Evolutionary conservation across 2,888 invertebrate species (phyloP).

Genomic region (Chalcis sispes): DNA sequence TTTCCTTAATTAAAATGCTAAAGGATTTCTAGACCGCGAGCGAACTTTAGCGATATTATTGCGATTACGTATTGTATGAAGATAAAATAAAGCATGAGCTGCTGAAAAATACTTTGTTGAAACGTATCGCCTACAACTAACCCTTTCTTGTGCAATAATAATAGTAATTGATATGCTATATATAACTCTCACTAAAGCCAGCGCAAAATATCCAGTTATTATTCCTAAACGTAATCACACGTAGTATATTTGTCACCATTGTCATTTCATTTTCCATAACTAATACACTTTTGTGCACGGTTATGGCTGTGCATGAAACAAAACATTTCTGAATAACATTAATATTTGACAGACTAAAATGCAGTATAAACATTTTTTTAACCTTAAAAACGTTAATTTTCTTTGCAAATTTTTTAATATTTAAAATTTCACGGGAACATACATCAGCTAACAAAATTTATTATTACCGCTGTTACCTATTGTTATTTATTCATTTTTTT

Average conservation of each 20-base stretch:
- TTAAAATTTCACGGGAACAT: slow-evolving; percentile 3
- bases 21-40: slow-evolving; percentile 41
- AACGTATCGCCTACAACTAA: slow-evolving; percentile 67
- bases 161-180: slow-evolving; percentile 37
- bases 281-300: slow-evolving; percentile 49
- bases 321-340: slow-evolving; percentile 12
- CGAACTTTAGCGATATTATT: slow-evolving; percentile 44
- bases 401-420: background rate
- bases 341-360: slow-evolving; percentile 8
- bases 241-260: slow-evolving; percentile 28
- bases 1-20: slow-evolving; percentile 21
- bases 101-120: slow-evolving; percentile 67
- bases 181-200: slow-evolving; percentile 21
- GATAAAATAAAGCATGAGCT: slow-evolving; percentile 71
- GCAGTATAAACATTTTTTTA: background rate
- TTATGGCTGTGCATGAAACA: slow-evolving; percentile 55
- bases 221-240: slow-evolving; percentile 36
- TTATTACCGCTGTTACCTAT: no score
- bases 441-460: slow-evolving; percentile 8
- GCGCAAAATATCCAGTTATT: slow-evolving; percentile 11
- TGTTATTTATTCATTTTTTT: no score
- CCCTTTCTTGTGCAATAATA: slow-evolving; percentile 63
- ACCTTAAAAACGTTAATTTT: slow-evolving; percentile 1
- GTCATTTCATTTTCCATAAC: slow-evolving; percentile 39
- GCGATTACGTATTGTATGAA: slow-evolving; percentile 66